Evolutionary conservation across 2,888 invertebrate species (phyloP).

Genomic region (Pedicia rivosa): DNA sequence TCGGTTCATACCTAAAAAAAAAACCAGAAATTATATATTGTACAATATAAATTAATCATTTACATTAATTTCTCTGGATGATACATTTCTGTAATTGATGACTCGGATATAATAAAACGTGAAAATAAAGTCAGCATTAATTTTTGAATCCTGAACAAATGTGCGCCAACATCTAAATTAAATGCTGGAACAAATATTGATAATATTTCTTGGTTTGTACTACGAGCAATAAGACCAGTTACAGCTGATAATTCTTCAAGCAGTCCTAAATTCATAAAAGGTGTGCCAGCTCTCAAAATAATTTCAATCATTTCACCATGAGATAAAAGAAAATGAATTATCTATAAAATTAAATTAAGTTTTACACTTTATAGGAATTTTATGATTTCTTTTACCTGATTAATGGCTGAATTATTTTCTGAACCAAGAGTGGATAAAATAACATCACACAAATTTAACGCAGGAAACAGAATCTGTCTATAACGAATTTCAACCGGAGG

Average conservation of each 20-base stretch:
- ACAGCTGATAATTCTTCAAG: slow-evolving; percentile 61
- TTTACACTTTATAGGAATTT: too few species aligned
- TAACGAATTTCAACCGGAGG: slow-evolving; percentile 54
- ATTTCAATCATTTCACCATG: slow-evolving; percentile 70
- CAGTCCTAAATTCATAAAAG: slow-evolving; percentile 45
- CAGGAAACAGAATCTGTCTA: slow-evolving; percentile 68
- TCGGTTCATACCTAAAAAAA: slow-evolving; percentile 9
- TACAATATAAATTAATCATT: neutral
- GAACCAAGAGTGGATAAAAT: slow-evolving; percentile 68
- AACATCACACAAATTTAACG: slow-evolving; percentile 64
- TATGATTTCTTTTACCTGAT: slow-evolving; percentile 45
- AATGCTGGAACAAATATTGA: neutral
- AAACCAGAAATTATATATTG: too few species aligned
- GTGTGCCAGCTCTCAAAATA: slow-evolving; percentile 53
- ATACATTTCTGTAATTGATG: slow-evolving; percentile 22
- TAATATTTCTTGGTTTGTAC: slow-evolving; percentile 37
- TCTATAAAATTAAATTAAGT: too few species aligned
- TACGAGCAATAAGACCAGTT: slow-evolving; percentile 56
- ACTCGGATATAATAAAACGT: slow-evolving; percentile 42
- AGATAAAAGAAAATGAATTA: slow-evolving; percentile 56
- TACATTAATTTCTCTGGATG: slow-evolving; percentile 19
- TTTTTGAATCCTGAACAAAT: slow-evolving; percentile 50
- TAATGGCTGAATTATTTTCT: slow-evolving; percentile 65
- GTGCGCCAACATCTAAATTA: slow-evolving; percentile 32
- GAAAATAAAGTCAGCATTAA: slow-evolving; percentile 60